A percentile compares a stretch with the other conserved stretches of the same genome.
Conservation (phyloP, 1,140 invertebrate species). For the Cydia fagiglandana region DNA sequence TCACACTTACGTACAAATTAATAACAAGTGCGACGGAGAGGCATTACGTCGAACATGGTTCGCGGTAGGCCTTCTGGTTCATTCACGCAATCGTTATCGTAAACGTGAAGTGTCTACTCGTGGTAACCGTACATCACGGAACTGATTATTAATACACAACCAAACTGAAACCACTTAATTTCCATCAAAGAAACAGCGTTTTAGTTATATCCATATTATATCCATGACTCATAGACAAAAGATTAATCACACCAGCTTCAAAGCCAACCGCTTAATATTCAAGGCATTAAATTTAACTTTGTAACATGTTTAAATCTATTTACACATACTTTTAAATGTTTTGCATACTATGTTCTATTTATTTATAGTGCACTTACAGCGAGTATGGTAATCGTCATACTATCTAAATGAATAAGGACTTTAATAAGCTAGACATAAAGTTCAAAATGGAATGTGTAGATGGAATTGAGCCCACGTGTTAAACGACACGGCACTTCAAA, state of each 20-base stretch:
- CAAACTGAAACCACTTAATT: too few species aligned
- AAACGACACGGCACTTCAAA: conserved; percentile 30
- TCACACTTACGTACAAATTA: too few species aligned
- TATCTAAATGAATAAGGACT: background rate
- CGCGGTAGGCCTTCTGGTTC: too few species aligned
- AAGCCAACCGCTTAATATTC: background rate
- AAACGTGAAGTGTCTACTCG: too few species aligned
- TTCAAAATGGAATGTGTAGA: background rate
- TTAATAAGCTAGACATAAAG: background rate
- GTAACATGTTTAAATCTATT: conserved; percentile 5
- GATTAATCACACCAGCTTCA: background rate
- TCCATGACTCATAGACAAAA: background rate
- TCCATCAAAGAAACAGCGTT: background rate
- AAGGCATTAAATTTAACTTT: background rate
- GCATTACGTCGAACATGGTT: too few species aligned
- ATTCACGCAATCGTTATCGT: too few species aligned
- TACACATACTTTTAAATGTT: conserved; percentile 19
- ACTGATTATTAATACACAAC: too few species aligned
- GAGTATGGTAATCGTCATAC: background rate
- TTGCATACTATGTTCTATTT: background rate
- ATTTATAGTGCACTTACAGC: conserved; percentile 25
- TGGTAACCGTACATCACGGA: too few species aligned
- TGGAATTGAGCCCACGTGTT: conserved; percentile 8
- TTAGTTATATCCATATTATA: background rate
- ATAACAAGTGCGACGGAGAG: too few species aligned